Evolutionary conservation across 2,888 invertebrate species (phyloP).

Genomic region (Torymus texanus): DNA sequence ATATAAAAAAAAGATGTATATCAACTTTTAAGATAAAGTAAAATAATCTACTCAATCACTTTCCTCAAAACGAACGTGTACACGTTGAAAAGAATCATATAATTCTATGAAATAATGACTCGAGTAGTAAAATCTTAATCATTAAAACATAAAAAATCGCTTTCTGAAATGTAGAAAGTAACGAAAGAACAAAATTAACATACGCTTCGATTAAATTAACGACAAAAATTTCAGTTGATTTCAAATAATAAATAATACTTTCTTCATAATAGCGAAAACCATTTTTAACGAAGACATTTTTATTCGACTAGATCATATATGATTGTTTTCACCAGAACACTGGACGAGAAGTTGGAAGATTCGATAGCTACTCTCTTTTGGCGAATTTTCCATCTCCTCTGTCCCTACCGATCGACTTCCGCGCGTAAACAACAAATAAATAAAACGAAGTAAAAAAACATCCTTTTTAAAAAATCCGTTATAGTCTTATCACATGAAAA

Average conservation of each 20-base stretch:
- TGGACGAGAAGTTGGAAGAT: conserved; percentile 24
- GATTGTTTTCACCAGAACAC: conserved; percentile 43
- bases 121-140: conserved; percentile 21
- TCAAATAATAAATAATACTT: conserved; percentile 6
- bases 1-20: not conserved
- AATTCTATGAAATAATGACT: conserved; percentile 26
- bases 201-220: too few species aligned
- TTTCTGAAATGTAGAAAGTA: not conserved
- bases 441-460: conserved; percentile 6
- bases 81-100: conserved; percentile 46
- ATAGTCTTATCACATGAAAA: not conserved
- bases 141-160: too few species aligned
- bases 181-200: not conserved
- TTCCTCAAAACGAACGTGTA: conserved; percentile 32
- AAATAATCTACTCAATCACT: too few species aligned
- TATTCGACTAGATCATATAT: conserved; percentile 46
- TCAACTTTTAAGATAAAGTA: not conserved
- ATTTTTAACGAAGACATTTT: not conserved
- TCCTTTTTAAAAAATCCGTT: not conserved
- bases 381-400: not conserved
- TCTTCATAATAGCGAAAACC: conserved; percentile 12
- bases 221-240: conserved; percentile 7
- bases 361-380: conserved; percentile 3
- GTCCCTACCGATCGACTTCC: not conserved
- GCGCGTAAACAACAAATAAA: conserved; percentile 11